Evolutionary conservation across 2,113 vertebrate genomes (phyloP).

Genomic region (Vulpes ferrilata): DNA sequence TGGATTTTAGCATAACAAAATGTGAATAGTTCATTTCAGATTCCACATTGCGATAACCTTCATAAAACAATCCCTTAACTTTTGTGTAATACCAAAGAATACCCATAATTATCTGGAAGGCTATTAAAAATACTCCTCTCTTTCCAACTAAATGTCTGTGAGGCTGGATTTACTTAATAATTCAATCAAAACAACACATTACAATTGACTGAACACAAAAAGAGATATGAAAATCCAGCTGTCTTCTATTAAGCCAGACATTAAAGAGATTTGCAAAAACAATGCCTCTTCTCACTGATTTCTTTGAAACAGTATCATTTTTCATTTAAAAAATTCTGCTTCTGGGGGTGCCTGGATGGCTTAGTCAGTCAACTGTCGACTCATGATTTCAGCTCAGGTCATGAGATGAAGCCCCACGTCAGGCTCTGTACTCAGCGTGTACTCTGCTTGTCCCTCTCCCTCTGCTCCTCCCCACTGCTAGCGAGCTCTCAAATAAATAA

Average conservation of each 20-base stretch:
- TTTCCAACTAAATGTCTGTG: conserved; percentile 19
- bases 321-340: background rate
- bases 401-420: background rate
- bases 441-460: background rate
- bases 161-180: conserved; percentile 36
- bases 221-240: conserved; percentile 51
- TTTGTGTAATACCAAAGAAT: conserved; percentile 46
- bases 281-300: background rate
- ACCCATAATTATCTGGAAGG: background rate
- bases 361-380: background rate
- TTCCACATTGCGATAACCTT: background rate
- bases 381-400: background rate
- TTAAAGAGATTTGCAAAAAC: conserved; percentile 1
- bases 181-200: conserved; percentile 37
- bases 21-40: conserved; percentile 35
- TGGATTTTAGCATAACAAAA: background rate
- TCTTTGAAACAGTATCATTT: conserved; percentile 30
- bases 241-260: conserved; percentile 3
- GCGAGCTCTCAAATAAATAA: background rate
- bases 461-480: background rate
- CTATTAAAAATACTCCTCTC: background rate
- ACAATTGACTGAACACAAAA: background rate
- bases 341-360: background rate
- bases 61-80: conserved; percentile 12
- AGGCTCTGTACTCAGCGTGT: background rate